Percentiles rank a stretch among this genome's conserved stretches.
These are phyloP conservation scores for Drosophila carrolli DNA, from an alignment of 1,140 invertebrate genomes.

Conservation along the genomic window DNA sequence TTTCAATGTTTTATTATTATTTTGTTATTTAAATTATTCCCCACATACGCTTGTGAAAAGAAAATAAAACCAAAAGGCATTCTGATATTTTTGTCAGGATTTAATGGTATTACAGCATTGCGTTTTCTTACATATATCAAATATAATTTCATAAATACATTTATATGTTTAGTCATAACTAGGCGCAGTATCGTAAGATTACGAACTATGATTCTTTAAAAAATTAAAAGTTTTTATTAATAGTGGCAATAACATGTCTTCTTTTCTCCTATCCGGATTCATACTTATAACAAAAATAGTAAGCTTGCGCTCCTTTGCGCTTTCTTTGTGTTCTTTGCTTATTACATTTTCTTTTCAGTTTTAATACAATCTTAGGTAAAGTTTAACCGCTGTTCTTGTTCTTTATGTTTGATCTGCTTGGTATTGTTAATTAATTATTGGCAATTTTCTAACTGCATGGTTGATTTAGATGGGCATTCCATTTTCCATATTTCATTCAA, in stretches of 20 bases:
- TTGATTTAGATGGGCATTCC: constrained; percentile 50
- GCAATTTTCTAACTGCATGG: constrained; percentile 82
- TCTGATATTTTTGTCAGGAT: constrained; percentile 61
- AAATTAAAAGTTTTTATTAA: constrained; percentile 77
- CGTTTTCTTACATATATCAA: constrained; percentile 74
- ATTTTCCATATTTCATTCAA: constrained; percentile 62
- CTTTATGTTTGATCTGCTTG: constrained; percentile 45
- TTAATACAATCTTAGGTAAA: constrained; percentile 83
- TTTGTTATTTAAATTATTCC: not conserved
- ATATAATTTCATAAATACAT: constrained; percentile 79
- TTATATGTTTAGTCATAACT: constrained; percentile 68
- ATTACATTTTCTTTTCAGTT: constrained; percentile 42
- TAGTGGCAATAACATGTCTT: constrained; percentile 72
- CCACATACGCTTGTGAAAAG: not conserved
- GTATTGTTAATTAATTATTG: constrained; percentile 71
- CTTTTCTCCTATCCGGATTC: constrained; percentile 19
- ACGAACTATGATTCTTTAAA: constrained; percentile 62
- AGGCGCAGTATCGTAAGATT: constrained; percentile 52
- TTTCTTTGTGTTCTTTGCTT: constrained; percentile 50
- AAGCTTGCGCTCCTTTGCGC: constrained; percentile 53
- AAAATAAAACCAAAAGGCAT: constrained; percentile 2
- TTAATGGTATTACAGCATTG: constrained; percentile 81
- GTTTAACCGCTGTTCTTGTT: constrained; percentile 50
- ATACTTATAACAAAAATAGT: constrained; percentile 77
- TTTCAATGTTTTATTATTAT: too few relatives aligned